These are phyloP conservation scores for Acleris literana DNA, from an alignment of 2,888 invertebrate species.

Conservation along the genomic window DNA sequence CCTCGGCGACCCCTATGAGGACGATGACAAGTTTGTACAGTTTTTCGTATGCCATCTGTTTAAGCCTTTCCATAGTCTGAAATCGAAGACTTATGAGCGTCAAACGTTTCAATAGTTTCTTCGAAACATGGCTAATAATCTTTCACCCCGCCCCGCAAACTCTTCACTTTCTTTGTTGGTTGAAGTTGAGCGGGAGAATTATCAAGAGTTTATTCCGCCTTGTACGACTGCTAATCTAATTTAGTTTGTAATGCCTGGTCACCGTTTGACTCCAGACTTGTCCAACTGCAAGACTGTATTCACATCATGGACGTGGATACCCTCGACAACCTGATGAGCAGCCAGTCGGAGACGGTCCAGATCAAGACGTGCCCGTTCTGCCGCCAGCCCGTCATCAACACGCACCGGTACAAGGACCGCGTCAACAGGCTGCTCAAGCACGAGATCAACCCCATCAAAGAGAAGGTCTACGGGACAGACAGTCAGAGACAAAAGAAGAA, in stretches of 20 bases:
- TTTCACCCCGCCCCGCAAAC: too few species aligned
- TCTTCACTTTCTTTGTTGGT: too few species aligned
- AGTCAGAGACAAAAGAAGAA: slow-evolving; percentile 49
- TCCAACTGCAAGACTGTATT: slow-evolving; percentile 78
- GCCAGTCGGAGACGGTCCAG: slow-evolving; percentile 54
- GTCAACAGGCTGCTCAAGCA: slow-evolving; percentile 66
- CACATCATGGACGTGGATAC: slow-evolving; percentile 76
- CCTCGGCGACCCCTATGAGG: slow-evolving; percentile 67
- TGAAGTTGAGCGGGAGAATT: too few species aligned
- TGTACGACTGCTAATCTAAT: not conserved
- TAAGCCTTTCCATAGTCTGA: not conserved
- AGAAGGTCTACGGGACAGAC: slow-evolving; percentile 61
- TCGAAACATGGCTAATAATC: too few species aligned
- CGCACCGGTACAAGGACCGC: slow-evolving; percentile 81
- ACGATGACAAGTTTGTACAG: slow-evolving; percentile 70
- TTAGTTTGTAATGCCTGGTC: not conserved
- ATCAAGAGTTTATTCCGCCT: too few species aligned
- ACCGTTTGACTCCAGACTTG: slow-evolving; percentile 65
- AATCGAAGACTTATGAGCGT: too few species aligned
- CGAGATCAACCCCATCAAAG: slow-evolving; percentile 73
- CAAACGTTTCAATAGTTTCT: too few species aligned
- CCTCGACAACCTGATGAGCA: slow-evolving; percentile 70
- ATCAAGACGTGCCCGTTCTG: slow-evolving; percentile 83
- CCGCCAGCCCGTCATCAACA: slow-evolving; percentile 82
- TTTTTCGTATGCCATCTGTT: slow-evolving; percentile 20